Conservation (phyloP, 2,888 invertebrate species). For the Heliconius erato region DNA sequence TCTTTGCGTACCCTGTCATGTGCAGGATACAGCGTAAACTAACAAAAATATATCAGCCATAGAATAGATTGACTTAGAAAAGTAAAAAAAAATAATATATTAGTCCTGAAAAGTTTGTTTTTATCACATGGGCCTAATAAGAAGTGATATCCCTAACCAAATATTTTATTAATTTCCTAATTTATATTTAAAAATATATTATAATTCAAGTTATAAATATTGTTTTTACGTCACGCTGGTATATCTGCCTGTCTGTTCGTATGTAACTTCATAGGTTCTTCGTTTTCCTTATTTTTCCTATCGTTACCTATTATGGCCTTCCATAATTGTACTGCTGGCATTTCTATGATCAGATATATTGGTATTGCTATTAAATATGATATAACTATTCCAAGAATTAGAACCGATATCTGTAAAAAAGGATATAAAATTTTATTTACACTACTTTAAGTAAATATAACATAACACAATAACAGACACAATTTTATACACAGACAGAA, state of each 20-base stretch:
- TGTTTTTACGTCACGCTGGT: neutral
- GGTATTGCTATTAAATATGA: slow-evolving; percentile 66
- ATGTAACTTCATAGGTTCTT: slow-evolving; percentile 5
- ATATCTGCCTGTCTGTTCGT: neutral
- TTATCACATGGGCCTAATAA: too few species aligned
- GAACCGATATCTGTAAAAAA: slow-evolving; percentile 68
- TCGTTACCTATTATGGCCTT: slow-evolving; percentile 54
- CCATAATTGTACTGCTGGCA: slow-evolving; percentile 76
- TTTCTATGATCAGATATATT: slow-evolving; percentile 72
- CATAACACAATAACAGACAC: neutral
- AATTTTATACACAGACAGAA: too few species aligned
- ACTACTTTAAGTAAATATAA: neutral
- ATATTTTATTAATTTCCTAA: neutral
- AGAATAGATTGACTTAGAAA: too few species aligned
- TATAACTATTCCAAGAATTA: slow-evolving; percentile 70
- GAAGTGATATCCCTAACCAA: neutral
- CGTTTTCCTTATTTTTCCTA: slow-evolving; percentile 30
- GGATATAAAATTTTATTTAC: neutral
- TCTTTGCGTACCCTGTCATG: too few species aligned
- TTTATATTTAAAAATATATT: neutral
- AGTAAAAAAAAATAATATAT: too few species aligned
- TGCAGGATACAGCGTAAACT: neutral
- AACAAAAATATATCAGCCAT: neutral
- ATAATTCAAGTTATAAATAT: neutral
- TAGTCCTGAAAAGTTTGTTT: too few species aligned